Conservation (phyloP, 2,113 vertebrate species). For the Orthonyx spaldingii region DNA sequence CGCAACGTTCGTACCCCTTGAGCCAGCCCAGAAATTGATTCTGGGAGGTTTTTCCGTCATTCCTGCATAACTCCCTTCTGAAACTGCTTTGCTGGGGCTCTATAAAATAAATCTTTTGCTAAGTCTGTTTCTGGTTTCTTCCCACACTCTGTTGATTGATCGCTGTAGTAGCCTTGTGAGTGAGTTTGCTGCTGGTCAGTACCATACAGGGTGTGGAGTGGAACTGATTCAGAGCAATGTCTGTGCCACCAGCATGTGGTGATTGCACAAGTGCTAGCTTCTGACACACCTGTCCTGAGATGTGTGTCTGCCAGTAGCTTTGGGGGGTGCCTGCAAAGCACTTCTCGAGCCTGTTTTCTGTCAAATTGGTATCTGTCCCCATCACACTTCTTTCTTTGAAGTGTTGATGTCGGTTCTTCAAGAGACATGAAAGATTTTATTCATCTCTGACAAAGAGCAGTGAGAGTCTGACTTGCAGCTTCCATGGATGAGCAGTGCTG, state of each 20-base stretch:
- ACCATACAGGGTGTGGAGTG: accelerated
- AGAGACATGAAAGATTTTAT: not conserved
- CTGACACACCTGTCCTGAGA: not conserved
- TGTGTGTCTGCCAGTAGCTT: not conserved
- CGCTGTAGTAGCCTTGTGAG: not conserved
- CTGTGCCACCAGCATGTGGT: accelerated
- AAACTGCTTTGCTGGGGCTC: not conserved
- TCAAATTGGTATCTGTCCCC: not conserved
- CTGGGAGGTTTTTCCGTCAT: not conserved
- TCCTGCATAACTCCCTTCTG: accelerated
- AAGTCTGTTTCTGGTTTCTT: not conserved
- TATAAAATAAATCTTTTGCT: not conserved
- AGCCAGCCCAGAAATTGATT: not conserved
- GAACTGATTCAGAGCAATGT: not conserved
- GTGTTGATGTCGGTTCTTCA: not conserved
- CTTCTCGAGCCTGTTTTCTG: not conserved
- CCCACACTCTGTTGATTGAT: not conserved
- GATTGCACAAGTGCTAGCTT: not conserved
- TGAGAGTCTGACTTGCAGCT: not conserved
- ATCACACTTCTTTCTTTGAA: not conserved
- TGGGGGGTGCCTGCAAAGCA: not conserved
- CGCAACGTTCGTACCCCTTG: accelerated
- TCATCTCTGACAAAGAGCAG: not conserved
- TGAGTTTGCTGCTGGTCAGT: not conserved
- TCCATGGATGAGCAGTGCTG: not conserved